A percentile compares a stretch with the other conserved stretches of the same genome.
Evolutionary conservation across 2,797 vertebrate species (phyloP).

Genomic region (Columba guinea): DNA sequence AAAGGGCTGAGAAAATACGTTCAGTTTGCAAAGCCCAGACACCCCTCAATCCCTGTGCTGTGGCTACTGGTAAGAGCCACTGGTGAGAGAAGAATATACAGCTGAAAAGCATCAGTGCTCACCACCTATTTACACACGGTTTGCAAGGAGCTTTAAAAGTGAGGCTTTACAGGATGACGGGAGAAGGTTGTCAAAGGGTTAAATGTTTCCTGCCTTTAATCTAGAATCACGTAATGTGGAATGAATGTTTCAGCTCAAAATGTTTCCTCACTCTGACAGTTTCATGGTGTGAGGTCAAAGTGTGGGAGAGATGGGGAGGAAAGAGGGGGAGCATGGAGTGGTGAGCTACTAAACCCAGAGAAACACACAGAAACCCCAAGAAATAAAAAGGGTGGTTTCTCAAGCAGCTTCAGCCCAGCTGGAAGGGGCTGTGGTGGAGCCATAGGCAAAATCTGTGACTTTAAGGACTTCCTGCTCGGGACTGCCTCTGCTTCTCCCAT

Average conservation of each 20-base stretch:
- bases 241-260: constrained; percentile 60
- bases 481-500: background rate
- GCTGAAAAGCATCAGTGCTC: background rate
- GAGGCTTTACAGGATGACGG: background rate
- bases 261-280: constrained; percentile 39
- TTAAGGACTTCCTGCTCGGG: constrained; percentile 8
- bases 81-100: background rate
- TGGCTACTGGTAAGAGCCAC: background rate
- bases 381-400: background rate
- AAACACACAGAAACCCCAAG: background rate
- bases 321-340: background rate
- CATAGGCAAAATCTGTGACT: background rate
- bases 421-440: background rate
- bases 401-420: background rate
- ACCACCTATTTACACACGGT: background rate
- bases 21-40: background rate
- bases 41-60: background rate
- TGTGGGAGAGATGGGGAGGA: constrained; percentile 5
- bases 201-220: constrained; percentile 56
- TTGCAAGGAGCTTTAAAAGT: background rate
- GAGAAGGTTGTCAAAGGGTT: constrained; percentile 31
- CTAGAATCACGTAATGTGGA: constrained; percentile 51
- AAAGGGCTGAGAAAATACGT: background rate
- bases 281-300: constrained; percentile 47
- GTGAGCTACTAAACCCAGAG: background rate